These are phyloP conservation scores for Conops quadrifasciatus DNA, from an alignment of 2,888 invertebrate genomes.

Conservation along the genomic window DNA sequence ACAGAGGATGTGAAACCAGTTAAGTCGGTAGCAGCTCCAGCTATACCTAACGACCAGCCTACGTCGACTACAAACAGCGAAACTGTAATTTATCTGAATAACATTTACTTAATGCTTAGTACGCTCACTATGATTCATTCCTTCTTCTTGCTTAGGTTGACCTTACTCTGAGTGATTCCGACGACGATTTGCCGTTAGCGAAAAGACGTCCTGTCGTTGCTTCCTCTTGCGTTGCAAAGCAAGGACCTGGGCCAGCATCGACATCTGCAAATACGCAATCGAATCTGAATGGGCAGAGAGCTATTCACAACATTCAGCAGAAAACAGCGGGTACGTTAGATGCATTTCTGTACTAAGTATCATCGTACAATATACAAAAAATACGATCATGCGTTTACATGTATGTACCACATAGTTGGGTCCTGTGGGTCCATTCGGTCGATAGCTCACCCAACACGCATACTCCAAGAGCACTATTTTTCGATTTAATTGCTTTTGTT, in stretches of 20 bases:
- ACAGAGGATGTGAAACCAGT: slow-evolving; percentile 59
- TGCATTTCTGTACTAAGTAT: slow-evolving; percentile 57
- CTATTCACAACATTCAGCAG: slow-evolving; percentile 50
- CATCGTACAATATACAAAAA: too few relatives aligned
- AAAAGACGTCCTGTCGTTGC: slow-evolving; percentile 68
- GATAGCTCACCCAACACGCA: slow-evolving; percentile 21
- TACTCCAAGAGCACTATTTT: slow-evolving; percentile 25
- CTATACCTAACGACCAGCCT: slow-evolving; percentile 59
- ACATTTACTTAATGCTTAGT: not conserved
- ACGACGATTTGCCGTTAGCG: slow-evolving; percentile 73
- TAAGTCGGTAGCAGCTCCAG: slow-evolving; percentile 51
- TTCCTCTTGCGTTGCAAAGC: slow-evolving; percentile 53
- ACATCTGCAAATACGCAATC: slow-evolving; percentile 53
- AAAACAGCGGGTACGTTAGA: slow-evolving; percentile 63
- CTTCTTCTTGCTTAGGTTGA: slow-evolving; percentile 67
- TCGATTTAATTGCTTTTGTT: slow-evolving; percentile 40
- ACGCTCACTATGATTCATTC: not conserved
- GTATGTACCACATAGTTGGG: not conserved
- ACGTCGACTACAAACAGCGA: slow-evolving; percentile 65
- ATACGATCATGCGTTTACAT: slow-evolving; percentile 6
- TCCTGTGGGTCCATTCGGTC: slow-evolving; percentile 14
- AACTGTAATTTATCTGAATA: slow-evolving; percentile 52
- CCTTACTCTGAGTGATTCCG: slow-evolving; percentile 78
- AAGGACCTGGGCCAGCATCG: slow-evolving; percentile 50
- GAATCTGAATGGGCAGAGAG: slow-evolving; percentile 52